Evolutionary conservation across 2,888 invertebrate species (phyloP).

Genomic region (Cephalotes varians): DNA sequence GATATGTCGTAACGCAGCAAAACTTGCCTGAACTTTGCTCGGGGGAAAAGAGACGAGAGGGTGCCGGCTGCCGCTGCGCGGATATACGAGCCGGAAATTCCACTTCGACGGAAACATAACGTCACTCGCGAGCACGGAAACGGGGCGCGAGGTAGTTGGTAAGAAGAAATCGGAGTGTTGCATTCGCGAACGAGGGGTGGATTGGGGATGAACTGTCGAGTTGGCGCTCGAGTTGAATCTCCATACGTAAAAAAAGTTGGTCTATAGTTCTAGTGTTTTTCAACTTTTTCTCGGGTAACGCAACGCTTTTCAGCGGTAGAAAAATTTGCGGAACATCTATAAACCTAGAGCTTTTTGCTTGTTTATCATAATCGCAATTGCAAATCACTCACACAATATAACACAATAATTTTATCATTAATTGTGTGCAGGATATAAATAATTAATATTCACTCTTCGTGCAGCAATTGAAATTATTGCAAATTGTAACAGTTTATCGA

Average conservation of each 20-base stretch:
- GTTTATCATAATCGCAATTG: background rate
- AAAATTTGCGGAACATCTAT: background rate
- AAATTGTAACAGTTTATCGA: background rate
- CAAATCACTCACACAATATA: background rate
- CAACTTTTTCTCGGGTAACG: conserved; percentile 8
- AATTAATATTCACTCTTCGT: background rate
- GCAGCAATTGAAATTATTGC: background rate
- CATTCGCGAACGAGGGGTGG: conserved; percentile 58
- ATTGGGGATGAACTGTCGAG: conserved; percentile 59
- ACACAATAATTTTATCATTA: background rate
- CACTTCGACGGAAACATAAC: conserved; percentile 75
- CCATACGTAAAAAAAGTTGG: conserved; percentile 49
- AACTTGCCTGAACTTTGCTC: conserved; percentile 77
- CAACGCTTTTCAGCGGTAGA: background rate
- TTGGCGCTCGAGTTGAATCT: conserved; percentile 63
- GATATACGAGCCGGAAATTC: conserved; percentile 70
- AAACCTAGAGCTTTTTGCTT: background rate
- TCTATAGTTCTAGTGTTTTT: conserved; percentile 63
- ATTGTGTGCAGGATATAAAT: background rate
- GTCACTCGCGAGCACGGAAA: conserved; percentile 69
- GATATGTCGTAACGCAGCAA: conserved; percentile 69
- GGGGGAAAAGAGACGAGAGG: conserved; percentile 67
- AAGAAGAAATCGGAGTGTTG: conserved; percentile 71
- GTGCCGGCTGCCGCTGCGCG: conserved; percentile 53
- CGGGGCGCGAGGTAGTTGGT: conserved; percentile 64